A percentile compares a stretch with the other conserved stretches of the same genome.
These are phyloP conservation scores for Craniophora ligustri DNA, from an alignment of 2,888 invertebrate species.

Conservation along the genomic window DNA sequence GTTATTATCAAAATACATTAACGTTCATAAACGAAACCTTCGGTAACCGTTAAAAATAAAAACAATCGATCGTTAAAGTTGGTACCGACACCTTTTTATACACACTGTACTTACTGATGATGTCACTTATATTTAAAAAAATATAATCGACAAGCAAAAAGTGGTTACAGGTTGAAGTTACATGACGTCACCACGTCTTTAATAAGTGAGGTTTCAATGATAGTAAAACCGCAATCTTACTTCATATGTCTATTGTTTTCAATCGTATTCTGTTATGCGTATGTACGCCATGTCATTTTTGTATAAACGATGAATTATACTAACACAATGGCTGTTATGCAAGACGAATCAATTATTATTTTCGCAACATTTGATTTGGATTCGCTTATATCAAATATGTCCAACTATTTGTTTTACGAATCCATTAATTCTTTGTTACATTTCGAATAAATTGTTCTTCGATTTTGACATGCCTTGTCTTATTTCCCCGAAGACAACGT, in stretches of 20 bases:
- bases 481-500: slow-evolving; percentile 34
- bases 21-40: slow-evolving; percentile 28
- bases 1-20: slow-evolving; percentile 27
- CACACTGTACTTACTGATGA: slow-evolving; percentile 27
- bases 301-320: slow-evolving; percentile 22
- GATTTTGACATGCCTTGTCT: slow-evolving; percentile 42
- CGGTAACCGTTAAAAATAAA: slow-evolving; percentile 44
- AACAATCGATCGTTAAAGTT: slow-evolving; percentile 41
- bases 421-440: slow-evolving; percentile 19
- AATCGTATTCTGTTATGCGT: slow-evolving; percentile 28
- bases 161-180: slow-evolving; percentile 2
- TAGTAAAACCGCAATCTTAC: slow-evolving; percentile 41
- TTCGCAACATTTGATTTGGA: slow-evolving; percentile 9
- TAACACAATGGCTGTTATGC: slow-evolving; percentile 31
- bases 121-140: slow-evolving; percentile 37
- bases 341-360: slow-evolving; percentile 21
- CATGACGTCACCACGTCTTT: slow-evolving; percentile 33
- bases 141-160: slow-evolving; percentile 23
- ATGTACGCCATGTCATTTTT: slow-evolving; percentile 36
- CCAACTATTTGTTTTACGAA: not conserved
- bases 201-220: slow-evolving; percentile 28
- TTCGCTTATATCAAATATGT: slow-evolving; percentile 10
- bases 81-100: slow-evolving; percentile 30
- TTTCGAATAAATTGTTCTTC: slow-evolving; percentile 33
- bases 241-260: slow-evolving; percentile 45